Base-by-base conservation (phyloP, 2,113 vertebrate genomes). In the Leuciscus idus region DNA sequence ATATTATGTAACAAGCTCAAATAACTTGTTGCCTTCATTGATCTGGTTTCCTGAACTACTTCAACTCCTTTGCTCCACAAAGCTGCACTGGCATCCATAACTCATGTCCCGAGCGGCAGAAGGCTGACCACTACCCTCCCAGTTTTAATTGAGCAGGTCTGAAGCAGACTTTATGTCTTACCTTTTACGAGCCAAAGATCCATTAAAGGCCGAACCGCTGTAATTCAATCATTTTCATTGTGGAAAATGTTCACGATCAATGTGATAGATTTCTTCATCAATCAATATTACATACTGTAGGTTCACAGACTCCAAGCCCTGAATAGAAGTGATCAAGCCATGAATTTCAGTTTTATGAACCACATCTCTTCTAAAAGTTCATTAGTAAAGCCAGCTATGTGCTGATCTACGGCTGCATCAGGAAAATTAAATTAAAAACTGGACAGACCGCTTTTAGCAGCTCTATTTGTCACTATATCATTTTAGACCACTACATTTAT, bases 61-160 rank as follows among this genome's bases (percentile, higher is more conserved):
- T 55, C 12, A 21, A 78, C 11, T 59, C 33, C 21, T 61, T 39
- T 2, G 5, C 55, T 8, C 30, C 74, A 39, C 66, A 75, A 85
- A 52, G 86, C 79, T 21, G 78, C 12, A 85, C 79, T 86, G 87
- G 82, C 83, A 75, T 30, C 88, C 90, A 90, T 94, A 92, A 94
- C 90, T 95, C 92, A 93, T 81, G 43, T 82, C 87, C 90, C 90
- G 90, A 91, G 91, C 91, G 88, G 36, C 39, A 61, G 72, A 68
- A 73, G 89, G 89, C 89, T 85, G 87, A 91, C 90, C 89, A 91
- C 90, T 91, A 92, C 80, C 92, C 90, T 88, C 83, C 91, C 90
- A 90, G 89, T 92, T 94, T 94, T 94, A 95, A 95, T 95, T 91
- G 91, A 93, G 90, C 92, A 91, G 91, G 91, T 90, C 92, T 90